Conservation (phyloP, 1,140 invertebrate genomes). For the Neodiprion lecontei region DNA sequence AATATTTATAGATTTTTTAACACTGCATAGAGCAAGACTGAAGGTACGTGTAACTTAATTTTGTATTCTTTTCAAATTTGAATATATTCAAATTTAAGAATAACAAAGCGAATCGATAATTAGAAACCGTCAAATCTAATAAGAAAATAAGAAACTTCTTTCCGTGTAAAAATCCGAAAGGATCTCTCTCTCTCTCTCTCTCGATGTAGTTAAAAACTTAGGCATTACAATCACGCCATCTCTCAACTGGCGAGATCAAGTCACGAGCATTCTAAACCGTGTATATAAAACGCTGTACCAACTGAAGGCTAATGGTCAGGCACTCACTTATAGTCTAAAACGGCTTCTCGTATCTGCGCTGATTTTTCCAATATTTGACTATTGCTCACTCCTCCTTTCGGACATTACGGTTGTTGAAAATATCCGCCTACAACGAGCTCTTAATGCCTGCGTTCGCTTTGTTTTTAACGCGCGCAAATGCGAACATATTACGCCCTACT, state of each 20-base stretch:
- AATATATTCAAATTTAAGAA: no score
- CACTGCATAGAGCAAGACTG: no score
- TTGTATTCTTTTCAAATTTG: no score
- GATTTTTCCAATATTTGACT: slow-evolving; percentile 7
- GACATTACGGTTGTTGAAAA: not conserved
- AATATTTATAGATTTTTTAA: no score
- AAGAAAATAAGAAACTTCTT: no score
- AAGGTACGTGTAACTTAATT: no score
- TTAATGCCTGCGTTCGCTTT: slow-evolving; percentile 8
- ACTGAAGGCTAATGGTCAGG: not conserved
- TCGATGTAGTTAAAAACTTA: not conserved
- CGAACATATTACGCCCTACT: slow-evolving; percentile 8
- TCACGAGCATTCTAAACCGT: not conserved
- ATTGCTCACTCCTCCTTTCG: not conserved
- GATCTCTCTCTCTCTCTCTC: not conserved
- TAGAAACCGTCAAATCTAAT: no score
- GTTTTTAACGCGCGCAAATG: not conserved
- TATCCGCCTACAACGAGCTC: not conserved
- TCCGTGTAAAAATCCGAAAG: no score
- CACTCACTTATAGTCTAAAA: not conserved
- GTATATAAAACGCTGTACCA: slow-evolving; percentile 11
- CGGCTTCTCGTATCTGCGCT: not conserved
- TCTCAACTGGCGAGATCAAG: not conserved
- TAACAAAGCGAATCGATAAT: no score
- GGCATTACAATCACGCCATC: not conserved